phyloP scores from a whole-genome alignment of 92 coral and sea anemone species.

The Epizoanthus scotinus region DNA sequence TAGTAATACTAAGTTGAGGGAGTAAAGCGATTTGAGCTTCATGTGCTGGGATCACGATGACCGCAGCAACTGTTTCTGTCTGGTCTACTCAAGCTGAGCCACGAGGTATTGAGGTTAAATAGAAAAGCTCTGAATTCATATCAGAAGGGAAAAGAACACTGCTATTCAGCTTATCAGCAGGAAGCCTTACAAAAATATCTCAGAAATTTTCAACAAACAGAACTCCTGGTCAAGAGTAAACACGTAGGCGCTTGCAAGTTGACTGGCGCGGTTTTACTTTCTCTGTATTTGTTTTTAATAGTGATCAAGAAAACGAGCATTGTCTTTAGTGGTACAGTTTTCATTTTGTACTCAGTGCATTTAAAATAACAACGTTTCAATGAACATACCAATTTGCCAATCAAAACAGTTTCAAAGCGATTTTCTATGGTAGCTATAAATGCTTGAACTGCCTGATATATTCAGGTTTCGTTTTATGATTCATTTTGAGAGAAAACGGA shows the following conservation, averaged over 20 bases:
- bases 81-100: not conserved
- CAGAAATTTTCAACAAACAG: constrained; percentile 18
- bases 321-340: too few species aligned
- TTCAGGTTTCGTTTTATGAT: not conserved
- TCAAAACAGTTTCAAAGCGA: too few species aligned
- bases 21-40: not conserved
- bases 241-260: not conserved
- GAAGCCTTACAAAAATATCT: constrained; percentile 8
- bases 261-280: not conserved
- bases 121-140: constrained; percentile 23
- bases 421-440: not conserved
- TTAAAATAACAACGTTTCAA: too few species aligned
- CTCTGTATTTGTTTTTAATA: not conserved
- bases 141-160: constrained; percentile 5
- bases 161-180: constrained; percentile 20
- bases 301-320: too few species aligned
- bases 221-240: not conserved
- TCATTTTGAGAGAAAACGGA: not conserved
- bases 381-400: too few species aligned
- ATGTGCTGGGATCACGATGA: not conserved
- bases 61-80: not conserved
- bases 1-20: not conserved
- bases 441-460: not conserved
- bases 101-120: not conserved
- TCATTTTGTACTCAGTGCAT: too few species aligned